phyloP scores from a whole-genome alignment of 2,888 invertebrate species.

The Dryomyza anilis region DNA sequence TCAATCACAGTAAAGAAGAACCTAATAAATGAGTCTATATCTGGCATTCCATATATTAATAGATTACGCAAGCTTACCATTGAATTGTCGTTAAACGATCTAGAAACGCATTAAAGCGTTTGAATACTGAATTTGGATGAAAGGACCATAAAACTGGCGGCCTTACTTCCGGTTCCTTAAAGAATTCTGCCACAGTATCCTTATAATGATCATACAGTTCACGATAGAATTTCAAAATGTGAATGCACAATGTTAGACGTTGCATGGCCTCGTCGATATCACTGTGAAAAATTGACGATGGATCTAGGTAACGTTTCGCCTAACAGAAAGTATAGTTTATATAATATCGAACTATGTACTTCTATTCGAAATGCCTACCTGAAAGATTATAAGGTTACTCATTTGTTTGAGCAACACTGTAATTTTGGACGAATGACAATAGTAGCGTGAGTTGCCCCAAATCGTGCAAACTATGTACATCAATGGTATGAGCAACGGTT shows the following conservation, averaged over 20 bases:
- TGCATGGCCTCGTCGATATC: slow-evolving; percentile 92
- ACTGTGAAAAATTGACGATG: slow-evolving; percentile 90
- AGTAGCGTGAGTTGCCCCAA: slow-evolving; percentile 89
- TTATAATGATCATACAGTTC: slow-evolving; percentile 73
- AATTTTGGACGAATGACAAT: slow-evolving; percentile 86
- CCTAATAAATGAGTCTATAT: no score
- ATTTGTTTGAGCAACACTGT: slow-evolving; percentile 88
- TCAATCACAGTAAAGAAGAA: slow-evolving; percentile 92
- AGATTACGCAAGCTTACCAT: slow-evolving; percentile 51
- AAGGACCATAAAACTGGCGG: slow-evolving; percentile 74
- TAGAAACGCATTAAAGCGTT: slow-evolving; percentile 77
- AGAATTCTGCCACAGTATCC: slow-evolving; percentile 71
- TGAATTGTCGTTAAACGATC: slow-evolving; percentile 78
- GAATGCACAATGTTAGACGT: slow-evolving; percentile 73
- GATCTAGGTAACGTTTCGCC: slow-evolving; percentile 88
- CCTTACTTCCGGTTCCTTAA: slow-evolving; percentile 64
- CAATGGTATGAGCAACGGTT: slow-evolving; percentile 73
- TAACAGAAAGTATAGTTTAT: slow-evolving; percentile 53
- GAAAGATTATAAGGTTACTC: slow-evolving; percentile 86
- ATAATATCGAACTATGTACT: not conserved
- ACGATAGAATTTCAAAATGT: slow-evolving; percentile 70
- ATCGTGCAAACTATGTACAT: slow-evolving; percentile 88
- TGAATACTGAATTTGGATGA: slow-evolving; percentile 80
- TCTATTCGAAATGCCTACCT: slow-evolving; percentile 64
- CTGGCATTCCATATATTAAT: no score